These are phyloP conservation scores for Notolabrus celidotus DNA, from an alignment of 2,797 vertebrate genomes.

Conservation along the genomic window DNA sequence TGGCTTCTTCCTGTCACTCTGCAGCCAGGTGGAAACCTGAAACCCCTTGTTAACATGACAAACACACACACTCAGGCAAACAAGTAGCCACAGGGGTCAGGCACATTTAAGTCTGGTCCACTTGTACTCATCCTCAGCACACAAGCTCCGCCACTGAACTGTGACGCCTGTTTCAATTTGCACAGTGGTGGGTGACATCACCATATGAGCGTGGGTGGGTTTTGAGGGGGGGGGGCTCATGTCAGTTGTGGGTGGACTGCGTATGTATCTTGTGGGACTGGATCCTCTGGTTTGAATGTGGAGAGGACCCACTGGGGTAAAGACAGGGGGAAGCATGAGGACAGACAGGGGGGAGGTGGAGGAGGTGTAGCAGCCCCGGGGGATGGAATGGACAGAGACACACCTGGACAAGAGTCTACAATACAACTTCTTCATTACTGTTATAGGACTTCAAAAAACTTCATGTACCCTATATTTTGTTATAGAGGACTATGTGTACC, in stretches of 20 bases:
- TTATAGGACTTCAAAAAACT: not conserved
- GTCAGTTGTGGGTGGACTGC: constrained; percentile 31
- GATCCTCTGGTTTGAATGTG: constrained; percentile 58
- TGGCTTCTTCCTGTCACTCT: constrained; percentile 38
- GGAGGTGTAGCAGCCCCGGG: constrained; percentile 25
- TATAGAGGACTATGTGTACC: not conserved
- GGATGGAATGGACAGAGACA: constrained; percentile 16
- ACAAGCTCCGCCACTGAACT: constrained; percentile 6
- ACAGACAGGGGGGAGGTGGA: constrained; percentile 26
- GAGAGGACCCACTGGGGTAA: constrained; percentile 29
- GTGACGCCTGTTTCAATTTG: constrained; percentile 25
- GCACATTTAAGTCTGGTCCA: constrained; percentile 38
- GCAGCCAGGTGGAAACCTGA: constrained; percentile 56
- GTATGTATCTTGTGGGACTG: constrained; percentile 26
- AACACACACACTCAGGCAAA: constrained; percentile 36
- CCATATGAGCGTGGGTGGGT: not conserved
- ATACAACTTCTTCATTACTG: not conserved
- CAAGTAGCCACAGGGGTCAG: constrained; percentile 42
- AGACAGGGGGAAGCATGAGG: not conserved
- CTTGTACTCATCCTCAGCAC: constrained; percentile 1
- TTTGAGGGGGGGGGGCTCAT: not conserved
- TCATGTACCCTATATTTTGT: not conserved
- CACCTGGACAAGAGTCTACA: not conserved
- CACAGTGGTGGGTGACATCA: constrained; percentile 19
- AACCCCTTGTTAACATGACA: constrained; percentile 49